Percentiles rank a stretch among this genome's conserved stretches.
Evolutionary conservation across 2,888 invertebrate species (phyloP).

Genomic region (Marronus borbonicus): DNA sequence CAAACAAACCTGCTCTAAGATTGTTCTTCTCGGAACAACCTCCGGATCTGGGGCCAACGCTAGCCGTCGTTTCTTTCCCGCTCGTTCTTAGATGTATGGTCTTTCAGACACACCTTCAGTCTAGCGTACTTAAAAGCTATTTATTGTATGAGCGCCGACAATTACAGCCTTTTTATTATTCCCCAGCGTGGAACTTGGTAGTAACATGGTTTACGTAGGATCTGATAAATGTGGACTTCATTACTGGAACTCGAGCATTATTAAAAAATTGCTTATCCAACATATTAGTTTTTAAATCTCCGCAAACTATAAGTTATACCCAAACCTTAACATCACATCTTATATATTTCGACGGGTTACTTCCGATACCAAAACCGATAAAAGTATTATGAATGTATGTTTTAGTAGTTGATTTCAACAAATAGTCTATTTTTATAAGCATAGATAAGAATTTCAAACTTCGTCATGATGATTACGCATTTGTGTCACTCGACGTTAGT

Average conservation of each 20-base stretch:
- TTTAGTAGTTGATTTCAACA: too few relatives aligned
- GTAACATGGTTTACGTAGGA: not conserved
- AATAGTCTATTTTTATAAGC: too few relatives aligned
- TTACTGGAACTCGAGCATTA: not conserved
- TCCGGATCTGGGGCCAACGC: not conserved
- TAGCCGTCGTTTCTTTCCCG: not conserved
- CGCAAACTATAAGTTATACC: too few relatives aligned
- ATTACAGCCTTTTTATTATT: constrained; percentile 35
- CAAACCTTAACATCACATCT: too few relatives aligned
- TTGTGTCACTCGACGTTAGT: too few relatives aligned
- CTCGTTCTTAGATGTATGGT: constrained; percentile 35
- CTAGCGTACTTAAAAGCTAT: constrained; percentile 38
- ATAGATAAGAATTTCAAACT: too few relatives aligned
- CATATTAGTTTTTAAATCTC: too few relatives aligned
- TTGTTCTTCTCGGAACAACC: constrained; percentile 14
- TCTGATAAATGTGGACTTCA: not conserved
- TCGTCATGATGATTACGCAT: too few relatives aligned
- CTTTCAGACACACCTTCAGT: constrained; percentile 38
- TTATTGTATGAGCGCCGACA: constrained; percentile 22
- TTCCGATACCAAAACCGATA: too few relatives aligned
- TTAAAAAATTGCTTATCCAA: too few relatives aligned
- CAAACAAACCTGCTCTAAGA: constrained; percentile 26
- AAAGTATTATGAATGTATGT: too few relatives aligned
- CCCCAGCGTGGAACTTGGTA: constrained; percentile 11
- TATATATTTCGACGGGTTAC: too few relatives aligned